Percentiles rank a stretch among this genome's conserved stretches.
phyloP scores from a whole-genome alignment of 2,113 vertebrate genomes.

The Brachyistius frenatus region DNA sequence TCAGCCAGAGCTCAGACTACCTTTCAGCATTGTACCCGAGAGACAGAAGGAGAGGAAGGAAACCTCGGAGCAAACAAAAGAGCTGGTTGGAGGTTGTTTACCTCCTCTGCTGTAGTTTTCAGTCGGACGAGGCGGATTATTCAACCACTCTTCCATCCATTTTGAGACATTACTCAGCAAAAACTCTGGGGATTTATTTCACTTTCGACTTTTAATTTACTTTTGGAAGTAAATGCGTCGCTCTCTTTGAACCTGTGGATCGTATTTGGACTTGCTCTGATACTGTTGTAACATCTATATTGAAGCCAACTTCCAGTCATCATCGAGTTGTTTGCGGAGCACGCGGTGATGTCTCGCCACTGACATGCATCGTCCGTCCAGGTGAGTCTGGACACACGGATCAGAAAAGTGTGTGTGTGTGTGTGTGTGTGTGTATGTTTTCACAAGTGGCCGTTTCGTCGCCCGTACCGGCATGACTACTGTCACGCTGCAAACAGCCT shows the following conservation, averaged over 20 bases:
- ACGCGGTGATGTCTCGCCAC: constrained; percentile 39
- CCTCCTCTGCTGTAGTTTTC: background rate
- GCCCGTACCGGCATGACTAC: constrained; percentile 25
- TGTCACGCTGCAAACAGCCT: constrained; percentile 20
- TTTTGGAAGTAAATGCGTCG: background rate
- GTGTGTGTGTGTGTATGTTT: background rate
- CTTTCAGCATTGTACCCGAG: background rate
- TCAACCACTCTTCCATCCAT: background rate
- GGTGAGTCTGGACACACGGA: constrained; percentile 51
- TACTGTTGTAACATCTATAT: background rate
- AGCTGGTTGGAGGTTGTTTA: constrained; percentile 39
- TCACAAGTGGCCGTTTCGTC: background rate
- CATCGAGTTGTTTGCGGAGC: background rate
- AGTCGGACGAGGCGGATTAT: constrained; percentile 21
- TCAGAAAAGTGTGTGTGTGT: background rate
- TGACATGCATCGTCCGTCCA: constrained; percentile 64
- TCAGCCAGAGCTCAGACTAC: too few relatives aligned
- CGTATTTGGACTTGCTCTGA: background rate
- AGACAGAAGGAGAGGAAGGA: constrained; percentile 10
- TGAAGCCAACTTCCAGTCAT: too few relatives aligned
- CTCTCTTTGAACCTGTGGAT: constrained; percentile 6
- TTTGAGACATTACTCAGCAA: background rate
- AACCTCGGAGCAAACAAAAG: constrained; percentile 21
- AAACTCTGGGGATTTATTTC: constrained; percentile 22
- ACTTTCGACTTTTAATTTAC: background rate